These are phyloP conservation scores for Otolemur crassicaudatus DNA, from an alignment of 2,797 vertebrate species.

Conservation along the genomic window DNA sequence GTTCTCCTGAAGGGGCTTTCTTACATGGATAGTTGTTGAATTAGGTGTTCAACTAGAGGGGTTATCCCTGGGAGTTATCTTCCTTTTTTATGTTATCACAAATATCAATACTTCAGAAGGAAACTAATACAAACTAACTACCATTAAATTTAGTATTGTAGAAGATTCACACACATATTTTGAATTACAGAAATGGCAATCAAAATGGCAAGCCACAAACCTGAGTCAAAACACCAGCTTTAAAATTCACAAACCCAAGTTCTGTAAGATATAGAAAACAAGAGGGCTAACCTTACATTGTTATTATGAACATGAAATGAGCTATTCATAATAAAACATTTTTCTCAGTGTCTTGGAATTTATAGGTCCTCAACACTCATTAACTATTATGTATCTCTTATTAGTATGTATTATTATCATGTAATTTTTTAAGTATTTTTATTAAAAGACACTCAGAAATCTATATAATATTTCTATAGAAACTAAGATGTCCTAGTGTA, in stretches of 20 bases:
- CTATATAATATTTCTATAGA: not conserved
- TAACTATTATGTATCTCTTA: not conserved
- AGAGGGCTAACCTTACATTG: not conserved
- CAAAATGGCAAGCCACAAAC: not conserved
- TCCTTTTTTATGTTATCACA: not conserved
- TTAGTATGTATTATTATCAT: not conserved
- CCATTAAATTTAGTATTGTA: not conserved
- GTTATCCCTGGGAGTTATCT: not conserved
- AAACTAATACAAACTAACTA: not conserved
- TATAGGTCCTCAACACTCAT: not conserved
- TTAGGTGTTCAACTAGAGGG: not conserved
- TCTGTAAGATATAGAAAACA: not conserved
- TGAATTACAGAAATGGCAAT: not conserved
- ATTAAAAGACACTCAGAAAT: not conserved
- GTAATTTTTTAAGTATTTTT: not conserved
- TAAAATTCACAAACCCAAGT: not conserved
- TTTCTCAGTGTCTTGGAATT: not conserved
- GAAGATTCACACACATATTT: not conserved
- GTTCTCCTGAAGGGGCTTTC: not conserved
- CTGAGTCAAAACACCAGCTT: not conserved
- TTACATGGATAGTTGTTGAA: not conserved
- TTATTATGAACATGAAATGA: not conserved
- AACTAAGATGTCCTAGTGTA: not conserved
- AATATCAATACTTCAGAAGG: not conserved
- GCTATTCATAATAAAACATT: not conserved